Conservation (phyloP, 2,797 vertebrate species). For the Momotus momota region DNA sequence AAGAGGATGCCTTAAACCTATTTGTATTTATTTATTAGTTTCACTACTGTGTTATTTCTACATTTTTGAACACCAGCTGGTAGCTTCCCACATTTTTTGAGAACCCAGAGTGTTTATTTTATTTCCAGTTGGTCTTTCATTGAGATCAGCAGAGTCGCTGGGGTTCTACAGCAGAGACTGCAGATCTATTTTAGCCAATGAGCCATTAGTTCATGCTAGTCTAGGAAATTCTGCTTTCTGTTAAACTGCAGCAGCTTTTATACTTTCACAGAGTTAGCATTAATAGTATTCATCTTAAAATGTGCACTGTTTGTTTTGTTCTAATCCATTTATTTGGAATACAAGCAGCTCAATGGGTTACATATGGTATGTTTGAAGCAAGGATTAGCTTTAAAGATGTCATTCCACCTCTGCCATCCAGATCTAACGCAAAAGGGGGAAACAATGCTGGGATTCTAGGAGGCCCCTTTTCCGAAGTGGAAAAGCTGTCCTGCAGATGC, state of each 20-base stretch:
- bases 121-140: background rate
- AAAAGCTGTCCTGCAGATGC: background rate
- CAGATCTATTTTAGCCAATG: background rate
- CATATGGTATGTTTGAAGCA: background rate
- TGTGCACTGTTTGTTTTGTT: background rate
- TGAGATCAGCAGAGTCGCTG: background rate
- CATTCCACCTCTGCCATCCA: background rate
- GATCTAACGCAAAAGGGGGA: background rate
- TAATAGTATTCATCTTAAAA: background rate
- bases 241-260: background rate
- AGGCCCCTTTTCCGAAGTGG: background rate
- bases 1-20: background rate
- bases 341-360: background rate
- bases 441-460: background rate
- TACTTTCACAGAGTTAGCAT: background rate
- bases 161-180: background rate
- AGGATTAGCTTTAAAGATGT: background rate
- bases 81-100: background rate
- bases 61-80: background rate
- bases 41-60: background rate
- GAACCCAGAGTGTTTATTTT: background rate
- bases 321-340: background rate
- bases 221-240: slow-evolving; percentile 21
- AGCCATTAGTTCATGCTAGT: background rate
- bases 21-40: slow-evolving; percentile 35